Evolutionary conservation across 2,888 invertebrate genomes (phyloP), one percentile per base, ranked within the genome.

Genomic region (Ctena decussata): DNA sequence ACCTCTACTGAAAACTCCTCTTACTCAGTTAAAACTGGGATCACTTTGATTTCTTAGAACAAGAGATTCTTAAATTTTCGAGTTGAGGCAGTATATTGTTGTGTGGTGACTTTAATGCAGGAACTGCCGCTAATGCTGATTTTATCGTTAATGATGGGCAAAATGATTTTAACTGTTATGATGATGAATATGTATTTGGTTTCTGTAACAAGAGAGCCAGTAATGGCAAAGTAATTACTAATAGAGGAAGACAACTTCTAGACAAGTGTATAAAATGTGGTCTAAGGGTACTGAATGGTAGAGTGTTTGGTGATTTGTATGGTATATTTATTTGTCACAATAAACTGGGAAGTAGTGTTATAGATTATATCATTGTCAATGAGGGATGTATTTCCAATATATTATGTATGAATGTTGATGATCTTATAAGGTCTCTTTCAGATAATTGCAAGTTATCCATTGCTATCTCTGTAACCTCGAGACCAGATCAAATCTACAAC

Each of bases 91-190:
- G 27, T 60, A 30, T 60, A n/a, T n/a, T n/a, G 30, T 30, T 60
- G 6, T 60, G 60, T 60, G 60, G 30, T 60, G 60, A 60, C 30
- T 60, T 60, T 60, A 60, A 60, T 60, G 60, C 60, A 30, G 27
- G 60, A 30, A 60, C 49, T 49, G 8, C 21, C 21, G 49, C 8
- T 49, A 49, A 21, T 49, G 49, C 49, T 49, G 49, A 49, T 21
- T 49, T 49, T 49, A 49, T 49, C 21, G n/a, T 49, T 49, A 49
- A 49, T 49, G 49, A 49, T 49, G 49, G 21, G 3, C 49, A 21
- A 49, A 49, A 49, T 49, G 49, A 49, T 21, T 49, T 49, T 21
- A 49, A 49, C 49, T 49, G 49, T 49, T 49, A 49, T 21, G 49
- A 49, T 49, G 49, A 49, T 49, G 49, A 49, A 21, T 49, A 41